Evolutionary conservation across 2,888 invertebrate species (phyloP).

Genomic region (Ennomos fuscantarius): DNA sequence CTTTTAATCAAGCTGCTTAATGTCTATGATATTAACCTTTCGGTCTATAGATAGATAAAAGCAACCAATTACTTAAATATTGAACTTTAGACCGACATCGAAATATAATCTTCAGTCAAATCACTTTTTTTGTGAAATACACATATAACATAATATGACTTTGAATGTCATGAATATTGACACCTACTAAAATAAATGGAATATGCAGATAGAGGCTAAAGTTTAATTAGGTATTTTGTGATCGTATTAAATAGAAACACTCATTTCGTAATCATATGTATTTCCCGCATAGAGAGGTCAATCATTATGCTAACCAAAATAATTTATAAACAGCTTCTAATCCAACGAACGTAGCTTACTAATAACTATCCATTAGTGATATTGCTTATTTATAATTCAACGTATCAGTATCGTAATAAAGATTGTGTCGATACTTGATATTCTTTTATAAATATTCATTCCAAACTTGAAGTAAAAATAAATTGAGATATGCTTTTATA

Average conservation of each 20-base stretch:
- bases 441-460: slow-evolving; percentile 46
- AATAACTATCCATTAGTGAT: slow-evolving; percentile 46
- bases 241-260: slow-evolving; percentile 24
- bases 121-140: slow-evolving; percentile 8
- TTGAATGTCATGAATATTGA: slow-evolving; percentile 7
- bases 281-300: slow-evolving; percentile 15
- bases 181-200: slow-evolving; percentile 11
- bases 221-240: slow-evolving; percentile 16
- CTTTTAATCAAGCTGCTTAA: background rate
- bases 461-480: slow-evolving; percentile 21
- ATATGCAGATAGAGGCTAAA: slow-evolving; percentile 18
- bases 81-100: background rate
- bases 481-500: slow-evolving; percentile 10
- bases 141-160: slow-evolving; percentile 2
- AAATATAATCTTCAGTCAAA: slow-evolving; percentile 4
- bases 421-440: slow-evolving; percentile 40
- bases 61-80: slow-evolving; percentile 15
- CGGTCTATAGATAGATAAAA: background rate
- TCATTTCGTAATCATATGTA: slow-evolving; percentile 24
- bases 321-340: slow-evolving; percentile 49
- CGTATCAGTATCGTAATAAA: slow-evolving; percentile 46
- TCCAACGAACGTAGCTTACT: slow-evolving; percentile 38
- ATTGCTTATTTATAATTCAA: slow-evolving; percentile 53
- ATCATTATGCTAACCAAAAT: slow-evolving; percentile 33
- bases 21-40: slow-evolving; percentile 10